A percentile compares a stretch with the other conserved stretches of the same genome.
phyloP scores from a whole-genome alignment of 2,888 invertebrate genomes.

The Coelogynopora nodosa region DNA sequence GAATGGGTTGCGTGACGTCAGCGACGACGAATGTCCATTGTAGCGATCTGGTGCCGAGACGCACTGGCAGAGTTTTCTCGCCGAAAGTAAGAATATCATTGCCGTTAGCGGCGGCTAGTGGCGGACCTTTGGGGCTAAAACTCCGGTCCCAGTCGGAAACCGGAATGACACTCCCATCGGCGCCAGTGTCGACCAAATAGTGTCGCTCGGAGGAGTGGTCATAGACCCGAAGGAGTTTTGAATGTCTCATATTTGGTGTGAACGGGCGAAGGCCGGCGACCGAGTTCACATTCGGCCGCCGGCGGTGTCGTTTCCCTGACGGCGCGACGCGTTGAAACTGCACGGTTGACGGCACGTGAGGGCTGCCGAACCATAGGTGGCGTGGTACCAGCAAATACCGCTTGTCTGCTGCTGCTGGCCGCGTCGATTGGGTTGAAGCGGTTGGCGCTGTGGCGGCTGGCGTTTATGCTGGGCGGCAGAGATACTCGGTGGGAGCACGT shows the following conservation, averaged over 20 bases:
- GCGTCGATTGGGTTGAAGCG: neutral
- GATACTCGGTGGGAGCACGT: neutral
- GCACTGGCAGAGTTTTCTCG: neutral
- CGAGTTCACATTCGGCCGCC: neutral
- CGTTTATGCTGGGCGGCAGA: neutral
- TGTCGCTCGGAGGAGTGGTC: neutral
- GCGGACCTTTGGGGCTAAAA: neutral
- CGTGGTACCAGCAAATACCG: neutral
- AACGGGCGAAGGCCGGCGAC: neutral
- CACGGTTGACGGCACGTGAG: neutral
- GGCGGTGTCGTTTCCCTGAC: neutral
- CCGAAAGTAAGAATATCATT: neutral
- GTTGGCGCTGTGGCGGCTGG: neutral
- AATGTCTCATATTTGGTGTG: neutral
- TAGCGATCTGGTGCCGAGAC: neutral
- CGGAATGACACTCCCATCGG: neutral
- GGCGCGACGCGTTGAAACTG: neutral
- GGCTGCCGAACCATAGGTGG: neutral
- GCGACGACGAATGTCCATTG: neutral
- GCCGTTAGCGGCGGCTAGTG: neutral
- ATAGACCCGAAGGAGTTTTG: neutral
- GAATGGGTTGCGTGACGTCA: slow-evolving; percentile 4
- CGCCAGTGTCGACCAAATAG: slow-evolving; percentile 8
- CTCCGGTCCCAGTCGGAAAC: neutral
- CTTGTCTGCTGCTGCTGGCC: too few species aligned